These are phyloP conservation scores for Formicarius rufipectus DNA, from an alignment of 2,113 vertebrate species.

Conservation along the genomic window DNA sequence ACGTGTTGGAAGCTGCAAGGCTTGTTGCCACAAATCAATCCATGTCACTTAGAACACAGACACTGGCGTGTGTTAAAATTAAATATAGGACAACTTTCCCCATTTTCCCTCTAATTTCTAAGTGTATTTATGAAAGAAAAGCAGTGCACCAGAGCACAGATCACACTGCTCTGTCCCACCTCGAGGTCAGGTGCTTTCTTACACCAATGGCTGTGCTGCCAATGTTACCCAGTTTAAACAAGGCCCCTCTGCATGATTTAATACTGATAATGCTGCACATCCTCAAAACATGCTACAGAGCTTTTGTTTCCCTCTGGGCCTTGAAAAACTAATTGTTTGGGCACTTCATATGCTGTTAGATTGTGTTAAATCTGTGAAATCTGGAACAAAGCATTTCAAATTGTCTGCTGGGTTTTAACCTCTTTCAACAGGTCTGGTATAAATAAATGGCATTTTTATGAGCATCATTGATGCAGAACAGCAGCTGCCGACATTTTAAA, in stretches of 20 bases:
- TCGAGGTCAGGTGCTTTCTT: not conserved
- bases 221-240: fast-evolving
- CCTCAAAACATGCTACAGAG: not conserved
- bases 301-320: not conserved
- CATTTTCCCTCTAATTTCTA: fast-evolving
- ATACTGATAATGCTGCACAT: not conserved
- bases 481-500: not conserved
- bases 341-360: not conserved
- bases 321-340: not conserved
- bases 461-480: not conserved
- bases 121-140: no score
- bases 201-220: fast-evolving
- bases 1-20: not conserved
- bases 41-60: fast-evolving
- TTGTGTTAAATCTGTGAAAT: fast-evolving
- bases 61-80: no score
- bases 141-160: fast-evolving
- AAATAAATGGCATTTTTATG: not conserved
- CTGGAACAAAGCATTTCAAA: not conserved
- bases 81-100: not conserved
- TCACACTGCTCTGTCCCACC: fast-evolving
- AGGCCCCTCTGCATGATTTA: not conserved
- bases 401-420: not conserved
- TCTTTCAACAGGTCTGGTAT: no score
- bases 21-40: no score